Conservation (phyloP, 2,113 vertebrate genomes). For the Emydocephalus ijimae region DNA sequence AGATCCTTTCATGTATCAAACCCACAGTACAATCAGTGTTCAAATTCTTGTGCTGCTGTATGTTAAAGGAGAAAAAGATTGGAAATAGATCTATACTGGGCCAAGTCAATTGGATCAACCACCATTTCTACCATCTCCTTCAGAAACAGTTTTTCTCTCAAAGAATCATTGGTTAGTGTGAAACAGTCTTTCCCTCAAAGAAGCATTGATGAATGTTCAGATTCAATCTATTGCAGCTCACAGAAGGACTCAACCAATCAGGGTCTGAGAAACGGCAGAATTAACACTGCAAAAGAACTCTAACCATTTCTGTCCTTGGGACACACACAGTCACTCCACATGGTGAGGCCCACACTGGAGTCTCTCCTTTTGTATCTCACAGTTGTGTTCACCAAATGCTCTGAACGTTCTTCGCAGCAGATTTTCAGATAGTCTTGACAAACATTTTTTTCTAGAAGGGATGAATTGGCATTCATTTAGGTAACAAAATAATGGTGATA, state of each 20-base stretch:
- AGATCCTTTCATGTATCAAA: not conserved
- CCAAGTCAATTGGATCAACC: not conserved
- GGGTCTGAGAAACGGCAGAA: not conserved
- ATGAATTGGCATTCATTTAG: not conserved
- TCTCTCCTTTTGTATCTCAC: not conserved
- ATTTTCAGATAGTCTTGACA: not conserved
- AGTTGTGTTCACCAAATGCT: not conserved
- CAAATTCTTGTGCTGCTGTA: not conserved
- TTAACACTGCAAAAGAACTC: not conserved
- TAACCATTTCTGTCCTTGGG: not conserved
- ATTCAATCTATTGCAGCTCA: not conserved
- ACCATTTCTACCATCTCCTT: not conserved
- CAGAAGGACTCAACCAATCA: not conserved
- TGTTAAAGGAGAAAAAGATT: not conserved
- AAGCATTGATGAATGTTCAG: not conserved
- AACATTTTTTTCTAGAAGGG: not conserved
- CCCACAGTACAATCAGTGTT: not conserved
- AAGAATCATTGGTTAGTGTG: too few species aligned
- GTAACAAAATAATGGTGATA: not conserved
- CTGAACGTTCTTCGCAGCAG: not conserved
- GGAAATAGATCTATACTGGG: not conserved
- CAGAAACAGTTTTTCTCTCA: not conserved
- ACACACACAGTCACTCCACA: too few species aligned
- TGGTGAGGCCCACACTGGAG: not conserved
- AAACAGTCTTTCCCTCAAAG: not conserved